Evolutionary conservation across 2,113 vertebrate species (phyloP).

Genomic region (Galeopterus variegatus): DNA sequence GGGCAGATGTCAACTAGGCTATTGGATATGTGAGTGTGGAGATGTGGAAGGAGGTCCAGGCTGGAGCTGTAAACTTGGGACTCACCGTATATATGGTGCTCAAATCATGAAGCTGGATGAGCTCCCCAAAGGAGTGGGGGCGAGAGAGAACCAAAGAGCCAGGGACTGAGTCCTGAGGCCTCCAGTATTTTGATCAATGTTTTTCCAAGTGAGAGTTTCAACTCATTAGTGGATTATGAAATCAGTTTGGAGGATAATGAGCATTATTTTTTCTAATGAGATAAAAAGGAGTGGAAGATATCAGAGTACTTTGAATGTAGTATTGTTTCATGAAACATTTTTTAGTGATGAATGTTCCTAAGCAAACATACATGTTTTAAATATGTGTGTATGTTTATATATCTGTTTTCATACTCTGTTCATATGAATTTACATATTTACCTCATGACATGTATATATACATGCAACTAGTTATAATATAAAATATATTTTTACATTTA

Average conservation of each 20-base stretch:
- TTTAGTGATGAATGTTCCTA: background rate
- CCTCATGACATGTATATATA: background rate
- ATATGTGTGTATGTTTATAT: background rate
- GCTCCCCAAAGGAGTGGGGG: background rate
- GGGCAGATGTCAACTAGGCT: background rate
- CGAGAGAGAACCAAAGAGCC: background rate
- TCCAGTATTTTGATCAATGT: background rate
- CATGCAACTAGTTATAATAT: background rate
- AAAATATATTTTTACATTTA: background rate
- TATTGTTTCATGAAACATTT: constrained; percentile 7
- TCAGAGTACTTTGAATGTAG: background rate
- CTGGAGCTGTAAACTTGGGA: background rate
- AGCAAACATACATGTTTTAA: background rate
- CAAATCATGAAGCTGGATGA: background rate
- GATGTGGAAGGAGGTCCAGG: accelerated
- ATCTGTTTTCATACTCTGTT: background rate
- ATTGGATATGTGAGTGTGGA: background rate
- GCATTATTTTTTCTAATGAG: background rate
- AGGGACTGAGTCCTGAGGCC: background rate
- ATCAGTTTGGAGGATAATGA: background rate
- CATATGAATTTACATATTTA: background rate
- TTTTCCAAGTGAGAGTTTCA: background rate
- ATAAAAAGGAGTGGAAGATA: constrained; percentile 42
- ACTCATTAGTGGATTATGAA: background rate
- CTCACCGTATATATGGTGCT: background rate